Conservation (phyloP, 2,797 vertebrate genomes). For the Hozukius guyotensis region DNA sequence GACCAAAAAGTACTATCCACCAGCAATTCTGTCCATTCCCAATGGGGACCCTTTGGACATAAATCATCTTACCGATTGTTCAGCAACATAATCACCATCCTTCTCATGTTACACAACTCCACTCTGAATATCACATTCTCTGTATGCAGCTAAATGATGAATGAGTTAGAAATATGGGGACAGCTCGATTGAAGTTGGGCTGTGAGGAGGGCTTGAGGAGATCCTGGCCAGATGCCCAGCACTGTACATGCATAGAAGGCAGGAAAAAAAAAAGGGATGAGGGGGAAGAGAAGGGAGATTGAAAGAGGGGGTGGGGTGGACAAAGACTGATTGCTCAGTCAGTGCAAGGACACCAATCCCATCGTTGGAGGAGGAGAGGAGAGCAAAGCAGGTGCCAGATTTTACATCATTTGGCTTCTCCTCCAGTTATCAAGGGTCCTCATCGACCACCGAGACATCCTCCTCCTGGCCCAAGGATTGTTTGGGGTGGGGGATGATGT, state of each 20-base stretch:
- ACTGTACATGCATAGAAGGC: slow-evolving; percentile 47
- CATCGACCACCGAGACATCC: neutral
- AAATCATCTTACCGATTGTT: neutral
- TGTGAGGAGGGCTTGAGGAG: slow-evolving; percentile 34
- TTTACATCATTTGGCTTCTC: slow-evolving; percentile 8
- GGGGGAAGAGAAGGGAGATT: slow-evolving; percentile 1
- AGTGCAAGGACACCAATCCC: slow-evolving; percentile 30
- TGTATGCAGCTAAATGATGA: slow-evolving; percentile 26
- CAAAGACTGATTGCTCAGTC: slow-evolving; percentile 41
- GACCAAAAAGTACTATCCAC: neutral
- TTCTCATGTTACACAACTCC: slow-evolving; percentile 8
- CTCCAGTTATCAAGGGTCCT: neutral
- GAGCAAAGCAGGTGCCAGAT: slow-evolving; percentile 18
- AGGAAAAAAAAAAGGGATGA: neutral
- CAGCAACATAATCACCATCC: neutral
- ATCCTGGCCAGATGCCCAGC: slow-evolving; percentile 51
- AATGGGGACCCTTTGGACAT: neutral
- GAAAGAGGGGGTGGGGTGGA: slow-evolving; percentile 25
- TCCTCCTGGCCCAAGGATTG: neutral
- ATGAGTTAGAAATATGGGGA: slow-evolving; percentile 6
- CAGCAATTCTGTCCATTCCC: neutral
- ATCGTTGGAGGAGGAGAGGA: neutral
- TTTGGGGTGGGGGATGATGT: neutral
- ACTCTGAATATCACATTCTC: neutral
- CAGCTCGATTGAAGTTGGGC: slow-evolving; percentile 12